Evolutionary conservation across 2,113 vertebrate species (phyloP).

Genomic region (Garra rufa): DNA sequence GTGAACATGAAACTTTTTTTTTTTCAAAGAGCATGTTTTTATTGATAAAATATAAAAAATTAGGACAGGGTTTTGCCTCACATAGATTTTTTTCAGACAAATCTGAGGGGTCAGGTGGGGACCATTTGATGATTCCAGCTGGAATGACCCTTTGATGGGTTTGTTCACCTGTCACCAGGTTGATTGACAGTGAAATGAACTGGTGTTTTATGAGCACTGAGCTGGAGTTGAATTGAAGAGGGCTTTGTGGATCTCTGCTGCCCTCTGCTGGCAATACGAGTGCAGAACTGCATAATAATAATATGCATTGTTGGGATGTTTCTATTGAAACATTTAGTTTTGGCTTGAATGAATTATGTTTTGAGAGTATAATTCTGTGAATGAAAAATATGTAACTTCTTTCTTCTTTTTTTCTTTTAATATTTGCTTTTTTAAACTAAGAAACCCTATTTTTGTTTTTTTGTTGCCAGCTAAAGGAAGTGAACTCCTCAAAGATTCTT

Average conservation of each 20-base stretch:
- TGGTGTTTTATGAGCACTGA: neutral
- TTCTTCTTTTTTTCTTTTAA: neutral
- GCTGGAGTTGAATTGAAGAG: neutral
- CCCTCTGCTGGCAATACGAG: neutral
- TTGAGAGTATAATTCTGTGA: neutral
- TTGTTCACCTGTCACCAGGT: neutral
- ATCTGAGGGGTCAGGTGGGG: too few species aligned
- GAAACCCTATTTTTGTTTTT: conserved; percentile 47
- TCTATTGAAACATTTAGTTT: neutral
- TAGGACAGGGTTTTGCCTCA: too few species aligned
- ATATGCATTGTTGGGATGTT: neutral
- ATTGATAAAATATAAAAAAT: too few species aligned
- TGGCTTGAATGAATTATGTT: neutral
- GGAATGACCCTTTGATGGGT: too few species aligned
- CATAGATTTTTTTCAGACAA: too few species aligned
- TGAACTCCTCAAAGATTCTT: conserved; percentile 86
- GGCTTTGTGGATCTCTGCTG: conserved; percentile 14
- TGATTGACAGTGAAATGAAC: neutral
- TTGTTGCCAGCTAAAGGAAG: conserved; percentile 85
- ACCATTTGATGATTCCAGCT: too few species aligned
- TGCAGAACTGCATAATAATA: too few species aligned
- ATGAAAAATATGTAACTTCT: neutral
- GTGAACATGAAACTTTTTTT: too few species aligned
- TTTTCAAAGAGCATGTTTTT: too few species aligned
- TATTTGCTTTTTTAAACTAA: neutral